Percentiles rank a stretch among this genome's conserved stretches.
Conservation (phyloP, 2,888 invertebrate species). For the Pyrgus malvae region DNA sequence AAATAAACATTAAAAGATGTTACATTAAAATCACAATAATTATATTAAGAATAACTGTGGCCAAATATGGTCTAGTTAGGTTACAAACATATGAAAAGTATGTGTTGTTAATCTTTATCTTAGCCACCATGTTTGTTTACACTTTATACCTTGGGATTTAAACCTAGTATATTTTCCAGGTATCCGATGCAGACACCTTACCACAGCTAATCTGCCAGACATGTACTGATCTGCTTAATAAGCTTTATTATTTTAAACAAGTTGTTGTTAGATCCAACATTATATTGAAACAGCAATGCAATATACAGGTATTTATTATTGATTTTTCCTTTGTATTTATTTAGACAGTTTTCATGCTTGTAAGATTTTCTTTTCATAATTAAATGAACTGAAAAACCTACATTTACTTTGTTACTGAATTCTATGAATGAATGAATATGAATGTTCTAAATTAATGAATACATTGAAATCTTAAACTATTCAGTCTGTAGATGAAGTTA, state of each 20-base stretch:
- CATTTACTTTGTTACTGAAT: too few species aligned
- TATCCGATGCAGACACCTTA: slow-evolving; percentile 60
- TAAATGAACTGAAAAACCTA: too few species aligned
- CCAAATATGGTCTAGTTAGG: too few species aligned
- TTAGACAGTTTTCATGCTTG: not conserved
- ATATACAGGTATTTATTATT: slow-evolving; percentile 39
- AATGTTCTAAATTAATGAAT: too few species aligned
- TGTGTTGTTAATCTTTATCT: too few species aligned
- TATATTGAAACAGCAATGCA: slow-evolving; percentile 62
- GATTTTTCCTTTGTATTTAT: not conserved
- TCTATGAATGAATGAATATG: too few species aligned
- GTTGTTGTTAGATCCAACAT: slow-evolving; percentile 64
- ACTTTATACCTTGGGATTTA: not conserved
- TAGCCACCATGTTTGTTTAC: not conserved
- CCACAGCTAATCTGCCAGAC: slow-evolving; percentile 69
- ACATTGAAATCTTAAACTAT: too few species aligned
- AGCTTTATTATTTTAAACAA: slow-evolving; percentile 72
- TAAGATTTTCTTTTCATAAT: not conserved
- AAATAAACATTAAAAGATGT: too few species aligned
- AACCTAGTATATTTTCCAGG: slow-evolving; percentile 42
- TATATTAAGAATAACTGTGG: too few species aligned
- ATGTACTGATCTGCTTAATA: slow-evolving; percentile 68
- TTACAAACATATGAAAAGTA: too few species aligned
- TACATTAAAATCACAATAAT: too few species aligned
- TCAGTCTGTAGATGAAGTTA: too few species aligned